Evolutionary conservation across 2,113 vertebrate genomes (phyloP).

Genomic region (Megaceryle maxima): DNA sequence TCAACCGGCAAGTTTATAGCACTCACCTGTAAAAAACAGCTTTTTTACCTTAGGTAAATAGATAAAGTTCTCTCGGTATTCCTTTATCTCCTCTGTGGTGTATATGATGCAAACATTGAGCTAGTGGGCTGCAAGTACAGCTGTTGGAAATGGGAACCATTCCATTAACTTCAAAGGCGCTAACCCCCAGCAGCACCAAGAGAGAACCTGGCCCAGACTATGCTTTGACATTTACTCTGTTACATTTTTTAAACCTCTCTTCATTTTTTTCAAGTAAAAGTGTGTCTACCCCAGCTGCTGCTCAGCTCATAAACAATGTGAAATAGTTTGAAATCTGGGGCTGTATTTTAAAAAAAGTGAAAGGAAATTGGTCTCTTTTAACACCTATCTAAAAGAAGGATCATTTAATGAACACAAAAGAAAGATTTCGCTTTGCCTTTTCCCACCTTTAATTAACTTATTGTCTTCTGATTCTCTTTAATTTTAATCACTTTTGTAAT

Average conservation of each 20-base stretch:
- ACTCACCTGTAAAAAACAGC: neutral
- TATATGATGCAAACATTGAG: neutral
- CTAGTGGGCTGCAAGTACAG: neutral
- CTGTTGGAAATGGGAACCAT: neutral
- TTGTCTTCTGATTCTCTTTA: neutral
- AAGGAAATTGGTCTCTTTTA: neutral
- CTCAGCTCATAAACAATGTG: neutral
- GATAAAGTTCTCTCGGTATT: neutral
- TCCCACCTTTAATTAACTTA: neutral
- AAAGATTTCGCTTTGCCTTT: neutral
- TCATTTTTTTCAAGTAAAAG: neutral
- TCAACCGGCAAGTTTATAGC: slow-evolving; percentile 8
- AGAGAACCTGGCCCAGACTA: neutral
- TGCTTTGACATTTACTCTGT: neutral
- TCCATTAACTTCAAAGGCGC: neutral
- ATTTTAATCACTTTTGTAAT: neutral
- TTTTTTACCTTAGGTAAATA: slow-evolving; percentile 31
- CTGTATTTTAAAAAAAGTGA: neutral
- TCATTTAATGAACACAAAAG: neutral
- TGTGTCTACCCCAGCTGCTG: neutral
- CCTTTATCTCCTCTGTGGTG: neutral
- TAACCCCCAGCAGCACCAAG: neutral
- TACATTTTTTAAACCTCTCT: neutral
- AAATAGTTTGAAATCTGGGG: neutral
- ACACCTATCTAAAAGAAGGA: neutral